phyloP scores from a whole-genome alignment of 2,797 vertebrate species.

The Phyllotis vaccarum region DNA sequence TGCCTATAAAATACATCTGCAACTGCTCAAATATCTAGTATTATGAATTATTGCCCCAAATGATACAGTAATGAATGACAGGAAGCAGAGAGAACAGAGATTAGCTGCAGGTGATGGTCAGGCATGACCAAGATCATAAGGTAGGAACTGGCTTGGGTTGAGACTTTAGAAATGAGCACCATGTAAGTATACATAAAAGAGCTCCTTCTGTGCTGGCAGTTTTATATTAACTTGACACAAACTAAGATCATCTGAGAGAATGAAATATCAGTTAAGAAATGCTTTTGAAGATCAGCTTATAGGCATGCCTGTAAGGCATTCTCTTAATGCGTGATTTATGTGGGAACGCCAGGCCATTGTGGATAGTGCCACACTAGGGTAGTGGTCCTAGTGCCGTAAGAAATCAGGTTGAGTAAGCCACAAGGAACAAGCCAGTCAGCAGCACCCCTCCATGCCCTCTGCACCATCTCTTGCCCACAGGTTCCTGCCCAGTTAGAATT shows the following conservation, averaged over 20 bases:
- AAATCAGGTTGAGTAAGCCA: not conserved
- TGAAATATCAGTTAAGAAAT: not conserved
- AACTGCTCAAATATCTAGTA: not conserved
- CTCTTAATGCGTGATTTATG: not conserved
- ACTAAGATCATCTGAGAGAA: not conserved
- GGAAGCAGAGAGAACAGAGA: not conserved
- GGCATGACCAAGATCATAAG: not conserved
- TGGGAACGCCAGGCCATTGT: not conserved
- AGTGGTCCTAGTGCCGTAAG: not conserved
- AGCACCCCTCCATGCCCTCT: not conserved
- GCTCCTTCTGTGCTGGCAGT: not conserved
- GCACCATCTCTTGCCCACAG: not conserved
- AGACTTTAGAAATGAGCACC: not conserved
- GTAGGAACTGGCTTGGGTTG: not conserved
- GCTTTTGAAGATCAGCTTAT: not conserved
- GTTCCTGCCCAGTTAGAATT: not conserved
- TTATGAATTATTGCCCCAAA: not conserved
- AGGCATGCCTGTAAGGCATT: not conserved
- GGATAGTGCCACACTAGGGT: too few relatives aligned
- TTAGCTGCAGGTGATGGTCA: not conserved
- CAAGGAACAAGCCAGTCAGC: not conserved
- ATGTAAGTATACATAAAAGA: not conserved
- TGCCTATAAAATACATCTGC: not conserved
- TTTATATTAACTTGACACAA: not conserved
- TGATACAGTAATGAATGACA: not conserved